These are phyloP conservation scores for Drosophila peninsularis DNA, from an alignment of 2,888 invertebrate genomes.

Conservation along the genomic window DNA sequence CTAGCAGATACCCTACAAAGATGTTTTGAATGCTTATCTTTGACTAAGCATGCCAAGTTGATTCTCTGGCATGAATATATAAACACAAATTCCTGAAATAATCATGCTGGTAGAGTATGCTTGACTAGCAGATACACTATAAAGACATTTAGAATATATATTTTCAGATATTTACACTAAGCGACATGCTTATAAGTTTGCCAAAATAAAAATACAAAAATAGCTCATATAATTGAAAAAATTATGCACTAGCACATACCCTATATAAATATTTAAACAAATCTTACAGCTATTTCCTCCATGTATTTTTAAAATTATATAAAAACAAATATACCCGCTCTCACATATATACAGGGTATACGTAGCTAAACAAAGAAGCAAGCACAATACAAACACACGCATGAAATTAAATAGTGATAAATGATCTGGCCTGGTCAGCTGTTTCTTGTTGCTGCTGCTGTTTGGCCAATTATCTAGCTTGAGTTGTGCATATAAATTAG, in stretches of 20 bases:
- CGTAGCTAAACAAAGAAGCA: constrained; percentile 7
- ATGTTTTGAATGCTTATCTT: not conserved
- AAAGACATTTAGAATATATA: not conserved
- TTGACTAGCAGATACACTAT: not conserved
- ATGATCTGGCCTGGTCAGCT: constrained; percentile 67
- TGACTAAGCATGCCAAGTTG: not conserved
- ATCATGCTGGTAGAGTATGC: not conserved
- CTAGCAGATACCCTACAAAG: not conserved
- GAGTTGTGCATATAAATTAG: constrained; percentile 76
- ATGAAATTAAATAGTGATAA: constrained; percentile 67
- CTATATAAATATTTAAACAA: not conserved
- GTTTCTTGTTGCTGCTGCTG: constrained; percentile 24
- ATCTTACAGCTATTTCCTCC: not conserved
- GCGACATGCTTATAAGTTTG: no score
- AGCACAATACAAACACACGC: constrained; percentile 20
- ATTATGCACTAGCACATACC: not conserved
- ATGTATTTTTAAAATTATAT: not conserved
- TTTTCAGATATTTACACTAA: not conserved
- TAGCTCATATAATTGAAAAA: no score
- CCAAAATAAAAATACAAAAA: no score
- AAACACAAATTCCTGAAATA: not conserved
- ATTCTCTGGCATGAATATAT: no score
- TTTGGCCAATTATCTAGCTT: constrained; percentile 59
- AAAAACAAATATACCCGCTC: not conserved
- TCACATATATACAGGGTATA: constrained; percentile 30